Evolutionary conservation across 2,888 invertebrate species (phyloP).

Genomic region (Caenorhabditis doughertyi): DNA sequence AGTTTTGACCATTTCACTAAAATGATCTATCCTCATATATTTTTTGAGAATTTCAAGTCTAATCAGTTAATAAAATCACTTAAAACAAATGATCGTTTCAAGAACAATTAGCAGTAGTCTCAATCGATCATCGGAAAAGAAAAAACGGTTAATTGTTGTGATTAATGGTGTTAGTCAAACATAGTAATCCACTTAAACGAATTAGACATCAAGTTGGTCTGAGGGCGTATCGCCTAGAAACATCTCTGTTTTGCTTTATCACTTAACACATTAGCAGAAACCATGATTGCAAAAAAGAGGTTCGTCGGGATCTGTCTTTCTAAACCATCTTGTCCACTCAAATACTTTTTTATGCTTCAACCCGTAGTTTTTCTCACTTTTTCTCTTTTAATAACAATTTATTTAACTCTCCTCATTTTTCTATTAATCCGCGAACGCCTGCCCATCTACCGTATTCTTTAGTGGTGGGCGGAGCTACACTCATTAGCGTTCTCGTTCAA

Average conservation of each 20-base stretch:
- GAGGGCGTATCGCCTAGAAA: constrained; percentile 56
- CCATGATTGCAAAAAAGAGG: constrained; percentile 51
- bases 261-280: constrained; percentile 65
- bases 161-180: constrained; percentile 57
- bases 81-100: background rate
- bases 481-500: constrained; percentile 53
- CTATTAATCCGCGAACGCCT: constrained; percentile 49
- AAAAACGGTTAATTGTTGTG: constrained; percentile 59
- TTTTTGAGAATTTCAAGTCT: no score
- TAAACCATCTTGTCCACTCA: constrained; percentile 14
- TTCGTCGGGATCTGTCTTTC: constrained; percentile 32
- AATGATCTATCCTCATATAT: no score
- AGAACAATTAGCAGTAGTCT: constrained; percentile 26
- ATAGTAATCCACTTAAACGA: constrained; percentile 67
- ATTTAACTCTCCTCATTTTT: background rate
- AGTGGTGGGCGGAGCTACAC: no score
- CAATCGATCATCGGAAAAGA: constrained; percentile 8
- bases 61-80: constrained; percentile 7
- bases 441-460: constrained; percentile 44
- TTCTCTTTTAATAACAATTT: constrained; percentile 1
- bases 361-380: background rate
- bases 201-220: constrained; percentile 60
- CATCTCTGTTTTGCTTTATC: constrained; percentile 53
- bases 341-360: constrained; percentile 3
- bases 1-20: no score